Percentiles rank a stretch among this genome's conserved stretches.
phyloP scores from a whole-genome alignment of 2,888 invertebrate genomes.

The Aspidiotus rigidus region DNA sequence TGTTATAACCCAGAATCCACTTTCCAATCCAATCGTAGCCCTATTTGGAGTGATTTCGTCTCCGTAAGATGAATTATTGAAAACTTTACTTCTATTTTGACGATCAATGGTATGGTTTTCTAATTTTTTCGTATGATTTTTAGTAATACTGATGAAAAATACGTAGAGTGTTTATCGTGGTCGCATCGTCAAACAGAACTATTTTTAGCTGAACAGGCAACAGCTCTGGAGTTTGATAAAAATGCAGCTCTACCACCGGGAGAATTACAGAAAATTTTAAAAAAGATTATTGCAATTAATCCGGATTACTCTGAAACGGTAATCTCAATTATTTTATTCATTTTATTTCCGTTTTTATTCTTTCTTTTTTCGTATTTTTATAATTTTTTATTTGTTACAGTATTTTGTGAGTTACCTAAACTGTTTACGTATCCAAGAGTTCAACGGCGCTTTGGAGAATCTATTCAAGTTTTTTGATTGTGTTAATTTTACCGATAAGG shows the following conservation, averaged over 20 bases:
- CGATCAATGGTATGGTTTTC: background rate
- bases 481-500: slow-evolving; percentile 47
- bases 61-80: slow-evolving; percentile 23
- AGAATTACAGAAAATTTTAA: slow-evolving; percentile 64
- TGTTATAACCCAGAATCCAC: slow-evolving; percentile 20
- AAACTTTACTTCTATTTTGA: background rate
- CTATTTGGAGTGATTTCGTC: slow-evolving; percentile 19
- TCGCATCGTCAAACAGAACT: slow-evolving; percentile 81
- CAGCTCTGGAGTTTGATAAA: slow-evolving; percentile 70
- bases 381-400: slow-evolving; percentile 14
- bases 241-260: slow-evolving; percentile 65
- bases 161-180: slow-evolving; percentile 46
- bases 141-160: slow-evolving; percentile 26
- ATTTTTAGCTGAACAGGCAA: slow-evolving; percentile 78
- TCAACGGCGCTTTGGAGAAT: slow-evolving; percentile 70
- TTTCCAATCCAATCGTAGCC: slow-evolving; percentile 23
- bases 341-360: slow-evolving; percentile 7
- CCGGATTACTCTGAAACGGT: slow-evolving; percentile 75
- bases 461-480: slow-evolving; percentile 74
- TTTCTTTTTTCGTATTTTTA: background rate
- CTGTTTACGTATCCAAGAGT: slow-evolving; percentile 76
- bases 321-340: slow-evolving; percentile 43
- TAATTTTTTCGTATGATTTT: background rate
- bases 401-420: slow-evolving; percentile 87
- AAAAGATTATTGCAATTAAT: slow-evolving; percentile 62